Evolutionary conservation across 2,888 invertebrate species (phyloP), one percentile per base, ranked within the genome.

Genomic region (Torymus aiolomorphi): DNA sequence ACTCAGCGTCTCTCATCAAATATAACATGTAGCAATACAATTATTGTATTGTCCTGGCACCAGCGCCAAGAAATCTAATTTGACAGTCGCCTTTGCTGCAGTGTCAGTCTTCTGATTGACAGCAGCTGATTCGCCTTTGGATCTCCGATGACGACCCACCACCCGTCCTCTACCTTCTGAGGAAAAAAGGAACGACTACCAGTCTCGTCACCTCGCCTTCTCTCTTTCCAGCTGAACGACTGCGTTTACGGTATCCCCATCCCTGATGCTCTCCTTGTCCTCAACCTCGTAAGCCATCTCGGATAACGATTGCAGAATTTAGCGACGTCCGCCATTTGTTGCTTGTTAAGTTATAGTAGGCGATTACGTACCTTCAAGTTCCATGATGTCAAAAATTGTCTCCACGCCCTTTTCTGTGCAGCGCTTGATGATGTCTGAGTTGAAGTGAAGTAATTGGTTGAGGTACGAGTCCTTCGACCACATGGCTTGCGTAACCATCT

Each of bases 401-500:
- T 98, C 97, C 24, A 98, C 96, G 13, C 93, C 93, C 92, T 97
- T 97, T 20, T 97, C 98, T 0, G 96, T 93, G 88, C 98, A 98
- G 8, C 97, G 92, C 88, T 97, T 96, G 83, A 99, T 95, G 76
- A 97, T 94, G 0, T 98, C 98, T 0, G 92, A 88, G 2, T 94
- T 95, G 90, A 99, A 99, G 91, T 99, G 98, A 1, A 99, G 99
- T 88, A 99, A 91, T 89, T 99, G 99, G 82, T 98, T 95, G 82
- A 99, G 93, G 89, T 98, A 98, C 0, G 98, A 97, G 91, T 99
- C 99, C 91, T 98, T 98, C 87, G 96, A 97, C 98, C 99, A 99
- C 98, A 99, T 98, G 12, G 99, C 99, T 91, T 99, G 99, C 0
- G 99, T 99, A 2, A 97, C 97, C 99, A 99, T 99, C 92, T 99